A percentile compares a stretch with the other conserved stretches of the same genome.
phyloP scores from a whole-genome alignment of 2,113 vertebrate genomes.

The Triplophysa rosa region DNA sequence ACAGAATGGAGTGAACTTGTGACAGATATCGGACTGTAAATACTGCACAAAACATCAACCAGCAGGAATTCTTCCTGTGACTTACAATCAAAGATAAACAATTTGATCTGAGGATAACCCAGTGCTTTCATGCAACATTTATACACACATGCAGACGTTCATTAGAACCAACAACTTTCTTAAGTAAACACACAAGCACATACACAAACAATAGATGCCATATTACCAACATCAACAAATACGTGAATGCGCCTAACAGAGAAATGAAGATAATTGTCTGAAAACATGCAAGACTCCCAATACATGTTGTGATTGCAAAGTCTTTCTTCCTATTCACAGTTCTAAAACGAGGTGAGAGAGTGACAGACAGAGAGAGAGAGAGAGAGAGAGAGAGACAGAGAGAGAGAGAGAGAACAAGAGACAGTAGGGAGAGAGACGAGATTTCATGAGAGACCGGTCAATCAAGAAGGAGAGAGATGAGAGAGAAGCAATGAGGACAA shows the following conservation, averaged over 20 bases:
- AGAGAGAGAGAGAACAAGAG: no score
- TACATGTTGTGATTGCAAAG: slow-evolving; percentile 28
- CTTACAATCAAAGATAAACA: slow-evolving; percentile 8
- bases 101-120: background rate
- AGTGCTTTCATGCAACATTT: background rate
- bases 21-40: slow-evolving; percentile 1
- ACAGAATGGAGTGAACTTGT: background rate
- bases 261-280: no score
- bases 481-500: no score
- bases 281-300: background rate
- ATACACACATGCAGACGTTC: slow-evolving; percentile 15
- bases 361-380: slow-evolving; percentile 49
- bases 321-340: background rate
- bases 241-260: no score
- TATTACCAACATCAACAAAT: background rate
- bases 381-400: background rate
- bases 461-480: no score
- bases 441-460: no score
- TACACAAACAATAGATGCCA: slow-evolving; percentile 1
- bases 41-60: slow-evolving; percentile 1
- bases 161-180: background rate
- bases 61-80: slow-evolving; percentile 15
- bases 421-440: no score
- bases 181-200: slow-evolving; percentile 11
- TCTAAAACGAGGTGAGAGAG: slow-evolving; percentile 27